Evolutionary conservation across 2,113 vertebrate genomes (phyloP).

Genomic region (Gnathochromis pfefferi): DNA sequence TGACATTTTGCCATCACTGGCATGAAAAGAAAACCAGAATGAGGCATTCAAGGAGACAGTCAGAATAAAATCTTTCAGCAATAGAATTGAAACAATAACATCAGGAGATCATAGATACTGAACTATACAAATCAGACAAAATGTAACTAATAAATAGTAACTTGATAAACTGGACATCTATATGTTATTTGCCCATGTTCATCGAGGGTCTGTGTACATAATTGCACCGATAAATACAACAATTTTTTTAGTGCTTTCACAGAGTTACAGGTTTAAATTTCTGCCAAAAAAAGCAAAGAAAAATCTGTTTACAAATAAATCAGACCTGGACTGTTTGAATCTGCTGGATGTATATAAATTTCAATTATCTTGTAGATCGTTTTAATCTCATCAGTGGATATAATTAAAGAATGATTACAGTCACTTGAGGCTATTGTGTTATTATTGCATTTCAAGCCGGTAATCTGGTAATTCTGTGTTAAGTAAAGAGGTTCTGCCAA

Average conservation of each 20-base stretch:
- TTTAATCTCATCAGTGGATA: neutral
- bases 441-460: neutral
- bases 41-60: neutral
- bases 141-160: neutral
- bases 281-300: neutral
- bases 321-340: neutral
- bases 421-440: neutral
- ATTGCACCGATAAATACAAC: neutral
- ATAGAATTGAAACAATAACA: neutral
- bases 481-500: neutral
- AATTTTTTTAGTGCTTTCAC: neutral
- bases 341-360: neutral
- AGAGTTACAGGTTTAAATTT: neutral
- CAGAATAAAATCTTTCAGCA: neutral
- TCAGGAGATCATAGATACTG: neutral
- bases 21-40: neutral
- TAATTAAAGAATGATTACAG: neutral
- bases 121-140: neutral
- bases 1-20: neutral
- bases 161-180: neutral
- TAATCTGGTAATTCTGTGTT: neutral
- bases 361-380: neutral
- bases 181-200: neutral
- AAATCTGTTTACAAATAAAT: neutral
- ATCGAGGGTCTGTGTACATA: neutral